Evolutionary conservation across 2,888 invertebrate genomes (phyloP).

Genomic region (Euplagia quadripunctaria): DNA sequence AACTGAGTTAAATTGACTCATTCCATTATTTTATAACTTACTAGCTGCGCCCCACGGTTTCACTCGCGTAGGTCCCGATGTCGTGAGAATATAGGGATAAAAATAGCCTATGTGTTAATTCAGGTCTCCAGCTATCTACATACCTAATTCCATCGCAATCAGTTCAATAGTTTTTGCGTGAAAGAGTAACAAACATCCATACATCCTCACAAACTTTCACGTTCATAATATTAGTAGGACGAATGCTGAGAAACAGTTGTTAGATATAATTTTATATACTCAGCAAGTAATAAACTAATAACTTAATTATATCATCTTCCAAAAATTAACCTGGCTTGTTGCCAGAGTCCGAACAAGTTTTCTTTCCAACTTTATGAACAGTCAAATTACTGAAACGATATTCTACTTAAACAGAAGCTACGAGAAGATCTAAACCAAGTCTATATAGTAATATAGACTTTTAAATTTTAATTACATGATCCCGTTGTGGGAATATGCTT

Average conservation of each 20-base stretch:
- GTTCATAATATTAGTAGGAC: too few relatives aligned
- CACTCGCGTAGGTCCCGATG: too few relatives aligned
- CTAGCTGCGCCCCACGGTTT: too few relatives aligned
- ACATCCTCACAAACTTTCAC: too few relatives aligned
- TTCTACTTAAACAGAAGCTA: neutral
- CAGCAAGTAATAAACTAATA: constrained; percentile 8
- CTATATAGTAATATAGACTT: neutral
- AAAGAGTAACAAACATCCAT: too few relatives aligned
- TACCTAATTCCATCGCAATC: too few relatives aligned
- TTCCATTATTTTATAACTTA: neutral
- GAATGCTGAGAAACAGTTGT: neutral
- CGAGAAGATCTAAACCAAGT: neutral
- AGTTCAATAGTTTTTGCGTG: too few relatives aligned
- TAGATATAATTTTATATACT: constrained; percentile 3
- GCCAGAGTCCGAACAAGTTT: constrained; percentile 17
- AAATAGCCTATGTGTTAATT: too few relatives aligned
- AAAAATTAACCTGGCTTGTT: constrained; percentile 14
- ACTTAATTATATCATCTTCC: constrained; percentile 17
- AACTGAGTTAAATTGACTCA: neutral
- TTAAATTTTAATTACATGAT: neutral
- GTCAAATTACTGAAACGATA: constrained; percentile 6
- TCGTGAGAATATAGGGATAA: too few relatives aligned
- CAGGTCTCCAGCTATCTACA: too few relatives aligned
- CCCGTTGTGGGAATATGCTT: neutral
- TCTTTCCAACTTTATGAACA: constrained; percentile 15